Evolutionary conservation across 2,797 vertebrate species (phyloP), one percentile per base, ranked within the genome.

Genomic region (Synanceia verrucosa): DNA sequence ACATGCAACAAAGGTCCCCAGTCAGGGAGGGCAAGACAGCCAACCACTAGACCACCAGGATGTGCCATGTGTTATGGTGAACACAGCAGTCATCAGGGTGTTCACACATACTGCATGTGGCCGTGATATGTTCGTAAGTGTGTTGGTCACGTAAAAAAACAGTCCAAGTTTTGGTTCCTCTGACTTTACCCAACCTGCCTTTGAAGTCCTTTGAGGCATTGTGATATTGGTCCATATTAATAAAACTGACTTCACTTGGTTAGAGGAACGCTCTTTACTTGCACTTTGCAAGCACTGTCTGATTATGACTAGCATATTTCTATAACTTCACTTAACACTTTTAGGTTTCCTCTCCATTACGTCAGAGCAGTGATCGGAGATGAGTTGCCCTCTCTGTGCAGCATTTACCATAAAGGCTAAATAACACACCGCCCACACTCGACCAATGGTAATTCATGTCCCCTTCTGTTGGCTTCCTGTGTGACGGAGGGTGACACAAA

Each of bases 401-500:
- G n/a, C 16, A n/a, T 2, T 41, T 24, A 19, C 43, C 16, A 39
- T 3, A 16, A 34, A 23, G 4, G 24, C n/a, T 29, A 1, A 60
- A 51, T 19, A 39, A 68, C 50, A 46, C 62, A 56, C 67, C n/a
- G 60, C 4, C 24, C n/a, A 19, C 18, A 1, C 21, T 50, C 12
- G 0, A 34, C 46, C 52, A 29, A 16, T 29, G 19, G 23, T 55
- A 21, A 46, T 47, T 24, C 16, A 6, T 9, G 37, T 34, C 14
- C 52, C 23, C 34, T 39, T 10, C 63, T 31, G 29, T 50, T 50
- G 48, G 36, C 41, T 37, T 64, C 23, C 48, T 53, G 34, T 23
- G 29, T 44, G 33, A 66, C 51, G 67, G 24, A 61, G 6, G 23
- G 9, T 76, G 62, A n/a, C n/a, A n/a, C 55, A 69, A 60, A 64